Evolutionary conservation across 2,888 invertebrate genomes (phyloP).

Genomic region (Dicyrtoma fusca): DNA sequence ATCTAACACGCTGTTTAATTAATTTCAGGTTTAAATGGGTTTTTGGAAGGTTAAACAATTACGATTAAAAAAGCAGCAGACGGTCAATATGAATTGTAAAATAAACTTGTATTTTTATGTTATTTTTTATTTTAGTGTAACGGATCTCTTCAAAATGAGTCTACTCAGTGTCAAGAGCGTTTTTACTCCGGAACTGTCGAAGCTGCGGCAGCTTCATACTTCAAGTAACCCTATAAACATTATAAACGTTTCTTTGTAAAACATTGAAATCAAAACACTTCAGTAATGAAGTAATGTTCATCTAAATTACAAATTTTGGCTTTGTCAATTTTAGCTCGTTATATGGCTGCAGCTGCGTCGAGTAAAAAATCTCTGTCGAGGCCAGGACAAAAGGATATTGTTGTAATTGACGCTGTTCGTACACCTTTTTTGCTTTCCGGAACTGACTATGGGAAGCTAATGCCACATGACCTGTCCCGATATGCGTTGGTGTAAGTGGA

Average conservation of each 20-base stretch:
- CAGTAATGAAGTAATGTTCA: neutral
- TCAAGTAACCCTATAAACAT: conserved; percentile 5
- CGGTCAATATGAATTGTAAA: too few relatives aligned
- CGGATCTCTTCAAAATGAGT: conserved; percentile 8
- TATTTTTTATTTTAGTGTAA: too few relatives aligned
- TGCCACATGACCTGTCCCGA: conserved; percentile 95
- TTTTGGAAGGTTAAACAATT: neutral
- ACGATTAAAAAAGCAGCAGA: neutral
- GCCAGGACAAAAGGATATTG: conserved; percentile 75
- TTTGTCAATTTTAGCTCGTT: conserved; percentile 22
- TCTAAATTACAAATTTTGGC: neutral
- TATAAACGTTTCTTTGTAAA: neutral
- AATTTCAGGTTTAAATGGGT: too few relatives aligned
- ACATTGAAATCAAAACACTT: too few relatives aligned
- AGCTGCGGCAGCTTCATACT: neutral
- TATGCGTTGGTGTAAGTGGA: conserved; percentile 76
- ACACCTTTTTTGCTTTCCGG: conserved; percentile 95
- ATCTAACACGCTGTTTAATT: too few relatives aligned
- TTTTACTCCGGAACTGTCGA: conserved; percentile 6
- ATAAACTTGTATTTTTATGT: too few relatives aligned
- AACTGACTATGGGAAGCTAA: conserved; percentile 87
- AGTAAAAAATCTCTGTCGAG: conserved; percentile 39
- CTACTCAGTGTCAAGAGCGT: conserved; percentile 15
- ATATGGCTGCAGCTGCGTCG: conserved; percentile 27
- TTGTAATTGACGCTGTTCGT: conserved; percentile 93